Conservation (phyloP, 2,113 vertebrate species). For the Megaleporinus macrocephalus region DNA sequence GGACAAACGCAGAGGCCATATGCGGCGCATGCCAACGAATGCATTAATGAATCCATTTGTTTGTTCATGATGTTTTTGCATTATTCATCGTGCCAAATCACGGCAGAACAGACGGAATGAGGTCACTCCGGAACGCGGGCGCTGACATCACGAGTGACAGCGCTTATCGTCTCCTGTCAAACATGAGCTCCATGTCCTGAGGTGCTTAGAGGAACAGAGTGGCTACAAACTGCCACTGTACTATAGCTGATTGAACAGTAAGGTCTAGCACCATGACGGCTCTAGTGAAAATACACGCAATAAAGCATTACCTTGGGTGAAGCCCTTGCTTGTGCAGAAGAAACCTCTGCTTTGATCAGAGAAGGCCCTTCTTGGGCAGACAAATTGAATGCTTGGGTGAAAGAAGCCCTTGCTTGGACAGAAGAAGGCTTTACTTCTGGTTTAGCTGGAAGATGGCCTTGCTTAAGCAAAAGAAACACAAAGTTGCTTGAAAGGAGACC, state of each 20-base stretch:
- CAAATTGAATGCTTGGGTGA: neutral
- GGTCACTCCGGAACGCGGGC: neutral
- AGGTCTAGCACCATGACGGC: neutral
- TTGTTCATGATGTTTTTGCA: conserved; percentile 23
- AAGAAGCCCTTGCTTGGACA: neutral
- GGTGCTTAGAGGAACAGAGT: conserved; percentile 4
- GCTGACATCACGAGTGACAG: conserved; percentile 1
- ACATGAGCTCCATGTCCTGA: conserved; percentile 2
- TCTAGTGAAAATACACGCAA: neutral
- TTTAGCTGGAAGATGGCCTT: neutral
- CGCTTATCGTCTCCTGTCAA: conserved; percentile 2
- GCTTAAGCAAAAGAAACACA: neutral
- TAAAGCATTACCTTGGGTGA: neutral
- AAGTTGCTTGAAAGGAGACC: neutral
- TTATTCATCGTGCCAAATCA: conserved; percentile 20
- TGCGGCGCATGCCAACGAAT: neutral
- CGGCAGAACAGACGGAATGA: neutral
- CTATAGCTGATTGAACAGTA: neutral
- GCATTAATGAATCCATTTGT: conserved; percentile 31
- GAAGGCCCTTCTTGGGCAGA: neutral
- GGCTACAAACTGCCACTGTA: neutral
- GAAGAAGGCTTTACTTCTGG: neutral
- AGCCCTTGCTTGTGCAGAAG: neutral
- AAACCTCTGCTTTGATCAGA: neutral
- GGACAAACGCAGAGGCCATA: conserved; percentile 18